These are phyloP conservation scores for Phasia obesa DNA, from an alignment of 2,888 invertebrate species.

Conservation along the genomic window DNA sequence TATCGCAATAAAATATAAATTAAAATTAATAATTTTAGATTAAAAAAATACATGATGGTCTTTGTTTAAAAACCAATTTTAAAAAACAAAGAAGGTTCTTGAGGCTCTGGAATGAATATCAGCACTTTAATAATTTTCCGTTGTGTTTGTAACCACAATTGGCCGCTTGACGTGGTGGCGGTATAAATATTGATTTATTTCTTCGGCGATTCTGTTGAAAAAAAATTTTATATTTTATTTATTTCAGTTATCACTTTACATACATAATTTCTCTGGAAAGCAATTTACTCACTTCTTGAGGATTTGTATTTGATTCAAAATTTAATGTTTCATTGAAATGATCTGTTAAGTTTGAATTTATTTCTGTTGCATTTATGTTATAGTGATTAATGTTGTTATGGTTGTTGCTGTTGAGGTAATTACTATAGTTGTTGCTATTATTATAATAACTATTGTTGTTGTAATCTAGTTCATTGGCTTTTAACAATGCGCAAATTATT, in stretches of 20 bases:
- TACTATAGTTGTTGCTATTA: slow-evolving; percentile 13
- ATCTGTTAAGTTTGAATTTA: not conserved
- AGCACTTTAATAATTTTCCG: slow-evolving; percentile 61
- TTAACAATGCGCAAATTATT: slow-evolving; percentile 60
- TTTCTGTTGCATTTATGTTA: slow-evolving; percentile 9
- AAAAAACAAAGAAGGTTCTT: not conserved
- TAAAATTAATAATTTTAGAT: slow-evolving; percentile 41
- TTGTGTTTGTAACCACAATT: slow-evolving; percentile 65
- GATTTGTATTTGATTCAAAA: slow-evolving; percentile 50
- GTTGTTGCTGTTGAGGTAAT: slow-evolving; percentile 10
- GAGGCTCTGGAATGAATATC: not conserved
- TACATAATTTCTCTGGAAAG: not conserved
- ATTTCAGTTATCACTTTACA: not conserved
- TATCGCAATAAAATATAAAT: slow-evolving; percentile 45
- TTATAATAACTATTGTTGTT: slow-evolving; percentile 6
- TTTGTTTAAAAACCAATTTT: not conserved
- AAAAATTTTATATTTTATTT: slow-evolving; percentile 3
- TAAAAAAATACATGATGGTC: slow-evolving; percentile 33
- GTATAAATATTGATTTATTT: slow-evolving; percentile 65
- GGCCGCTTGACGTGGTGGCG: slow-evolving; percentile 53
- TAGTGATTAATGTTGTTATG: not conserved
- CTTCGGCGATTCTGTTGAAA: slow-evolving; percentile 45
- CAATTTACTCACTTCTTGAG: slow-evolving; percentile 51
- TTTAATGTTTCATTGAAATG: slow-evolving; percentile 46
- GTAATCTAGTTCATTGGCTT: slow-evolving; percentile 65